Conservation (phyloP, 2,113 vertebrate genomes). For the Anser cygnoides region DNA sequence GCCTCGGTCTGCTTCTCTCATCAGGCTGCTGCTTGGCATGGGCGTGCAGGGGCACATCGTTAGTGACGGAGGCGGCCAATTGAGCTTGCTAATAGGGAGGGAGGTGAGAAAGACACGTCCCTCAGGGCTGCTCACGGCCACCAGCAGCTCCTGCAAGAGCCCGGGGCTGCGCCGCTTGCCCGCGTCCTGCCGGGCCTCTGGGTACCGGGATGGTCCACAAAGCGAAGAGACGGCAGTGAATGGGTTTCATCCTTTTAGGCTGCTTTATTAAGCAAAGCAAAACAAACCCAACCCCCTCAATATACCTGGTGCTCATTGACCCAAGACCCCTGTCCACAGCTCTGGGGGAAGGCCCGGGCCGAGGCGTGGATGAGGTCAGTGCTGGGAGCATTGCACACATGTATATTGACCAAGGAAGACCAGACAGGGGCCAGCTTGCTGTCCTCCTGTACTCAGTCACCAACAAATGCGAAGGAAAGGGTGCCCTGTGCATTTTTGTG, state of each 20-base stretch:
- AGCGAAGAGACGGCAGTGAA: not conserved
- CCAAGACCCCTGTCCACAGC: not conserved
- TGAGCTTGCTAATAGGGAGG: not conserved
- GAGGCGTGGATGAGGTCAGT: not conserved
- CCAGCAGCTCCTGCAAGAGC: not conserved
- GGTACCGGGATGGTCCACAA: not conserved
- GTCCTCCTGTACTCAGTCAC: not conserved
- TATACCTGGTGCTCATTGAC: not conserved
- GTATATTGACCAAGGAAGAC: conserved; percentile 21
- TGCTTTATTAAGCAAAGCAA: conserved; percentile 60
- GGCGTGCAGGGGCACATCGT: not conserved
- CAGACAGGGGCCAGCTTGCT: not conserved
- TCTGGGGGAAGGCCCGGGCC: not conserved
- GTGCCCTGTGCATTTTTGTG: not conserved
- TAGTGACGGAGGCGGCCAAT: not conserved
- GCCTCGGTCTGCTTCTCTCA: fast-evolving
- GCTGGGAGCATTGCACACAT: not conserved
- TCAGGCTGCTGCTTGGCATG: not conserved
- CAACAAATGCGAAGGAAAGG: not conserved
- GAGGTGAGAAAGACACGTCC: fast-evolving
- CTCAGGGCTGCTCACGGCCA: fast-evolving
- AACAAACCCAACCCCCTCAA: not conserved
- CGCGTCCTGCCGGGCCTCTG: fast-evolving
- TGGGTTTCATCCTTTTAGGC: not conserved
- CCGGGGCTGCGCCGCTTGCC: fast-evolving